Percentiles rank a stretch among this genome's conserved stretches.
These are phyloP conservation scores for Scatophagus argus DNA, from an alignment of 2,113 vertebrate genomes.

Conservation along the genomic window DNA sequence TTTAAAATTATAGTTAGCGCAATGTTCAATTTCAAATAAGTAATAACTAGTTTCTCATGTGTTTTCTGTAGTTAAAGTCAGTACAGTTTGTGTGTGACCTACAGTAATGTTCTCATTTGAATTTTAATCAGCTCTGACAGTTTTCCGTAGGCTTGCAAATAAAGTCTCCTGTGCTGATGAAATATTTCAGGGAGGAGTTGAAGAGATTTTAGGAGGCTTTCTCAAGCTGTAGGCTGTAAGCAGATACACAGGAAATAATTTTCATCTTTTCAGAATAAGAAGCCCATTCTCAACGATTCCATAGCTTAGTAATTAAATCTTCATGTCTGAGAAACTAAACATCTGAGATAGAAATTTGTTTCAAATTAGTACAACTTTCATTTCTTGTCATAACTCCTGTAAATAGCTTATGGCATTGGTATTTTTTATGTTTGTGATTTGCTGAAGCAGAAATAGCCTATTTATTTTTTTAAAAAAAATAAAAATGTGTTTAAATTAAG, in stretches of 20 bases:
- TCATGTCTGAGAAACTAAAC: neutral
- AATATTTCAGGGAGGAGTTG: neutral
- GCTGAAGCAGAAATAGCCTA: neutral
- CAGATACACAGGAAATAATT: neutral
- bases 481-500: neutral
- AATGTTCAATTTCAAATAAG: neutral
- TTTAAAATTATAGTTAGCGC: neutral
- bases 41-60: neutral
- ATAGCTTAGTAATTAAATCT: neutral
- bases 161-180: neutral
- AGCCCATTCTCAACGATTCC: neutral
- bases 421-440: neutral
- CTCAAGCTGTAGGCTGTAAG: neutral
- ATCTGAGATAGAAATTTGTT: neutral
- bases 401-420: too few species aligned
- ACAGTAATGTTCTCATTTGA: neutral
- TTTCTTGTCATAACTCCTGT: neutral
- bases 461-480: neutral
- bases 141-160: neutral
- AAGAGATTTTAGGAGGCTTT: neutral
- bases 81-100: neutral
- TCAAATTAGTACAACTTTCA: neutral
- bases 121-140: conserved; percentile 13
- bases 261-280: conserved; percentile 10
- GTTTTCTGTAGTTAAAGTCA: neutral